Percentiles rank a stretch among this genome's conserved stretches.
phyloP scores from a whole-genome alignment of 2,113 vertebrate genomes.

The Nycticryphes semicollaris region DNA sequence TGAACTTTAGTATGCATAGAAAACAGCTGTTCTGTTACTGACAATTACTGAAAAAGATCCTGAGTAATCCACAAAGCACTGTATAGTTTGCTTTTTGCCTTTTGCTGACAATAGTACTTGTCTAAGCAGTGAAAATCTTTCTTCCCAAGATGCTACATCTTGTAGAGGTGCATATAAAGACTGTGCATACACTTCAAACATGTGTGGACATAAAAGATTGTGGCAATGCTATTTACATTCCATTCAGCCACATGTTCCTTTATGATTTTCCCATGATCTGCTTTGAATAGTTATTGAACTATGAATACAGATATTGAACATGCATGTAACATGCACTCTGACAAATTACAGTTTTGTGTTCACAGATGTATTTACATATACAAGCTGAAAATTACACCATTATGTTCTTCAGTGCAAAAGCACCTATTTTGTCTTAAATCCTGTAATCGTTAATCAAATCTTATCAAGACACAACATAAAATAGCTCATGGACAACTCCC shows the following conservation, averaged over 20 bases:
- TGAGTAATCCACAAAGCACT: not conserved
- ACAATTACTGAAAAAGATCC: not conserved
- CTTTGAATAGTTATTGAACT: not conserved
- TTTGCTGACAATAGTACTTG: not conserved
- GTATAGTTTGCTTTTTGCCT: not conserved
- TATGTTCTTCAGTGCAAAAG: not conserved
- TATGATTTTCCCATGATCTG: not conserved
- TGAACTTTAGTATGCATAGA: not conserved
- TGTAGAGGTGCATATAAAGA: not conserved
- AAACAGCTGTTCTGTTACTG: slow-evolving; percentile 16
- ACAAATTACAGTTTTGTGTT: not conserved
- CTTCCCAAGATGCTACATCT: not conserved
- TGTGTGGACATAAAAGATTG: not conserved
- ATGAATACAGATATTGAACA: not conserved
- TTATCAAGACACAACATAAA: not conserved
- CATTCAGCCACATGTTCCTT: not conserved
- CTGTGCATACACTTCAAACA: not conserved
- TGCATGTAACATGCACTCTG: rapidly evolving
- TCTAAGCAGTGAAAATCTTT: not conserved
- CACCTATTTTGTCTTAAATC: not conserved
- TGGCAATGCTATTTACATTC: not conserved
- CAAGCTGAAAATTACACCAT: not conserved
- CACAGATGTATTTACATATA: not conserved
- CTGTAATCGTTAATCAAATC: not conserved
- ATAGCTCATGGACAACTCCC: not conserved